phyloP scores from a whole-genome alignment of 2,888 invertebrate species.

The Megamerina dolium region DNA sequence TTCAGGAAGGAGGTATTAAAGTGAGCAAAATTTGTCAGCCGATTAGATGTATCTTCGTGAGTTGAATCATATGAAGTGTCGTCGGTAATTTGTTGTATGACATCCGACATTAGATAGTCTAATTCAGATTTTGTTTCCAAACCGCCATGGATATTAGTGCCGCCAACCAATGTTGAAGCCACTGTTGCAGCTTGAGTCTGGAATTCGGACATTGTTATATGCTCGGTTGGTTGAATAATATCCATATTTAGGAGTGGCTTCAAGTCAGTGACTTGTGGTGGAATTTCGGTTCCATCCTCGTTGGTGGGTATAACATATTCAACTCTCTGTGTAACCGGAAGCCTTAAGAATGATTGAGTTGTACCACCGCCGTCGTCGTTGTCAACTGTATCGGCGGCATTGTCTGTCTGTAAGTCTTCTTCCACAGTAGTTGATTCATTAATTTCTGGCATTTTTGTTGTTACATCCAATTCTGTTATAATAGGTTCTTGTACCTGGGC shows the following conservation, averaged over 20 bases:
- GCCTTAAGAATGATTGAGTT: conserved; percentile 1
- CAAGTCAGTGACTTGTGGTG: conserved; percentile 33
- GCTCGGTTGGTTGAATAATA: conserved; percentile 31
- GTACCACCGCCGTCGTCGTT: conserved; percentile 2
- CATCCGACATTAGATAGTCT: conserved; percentile 44
- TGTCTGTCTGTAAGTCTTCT: conserved; percentile 9
- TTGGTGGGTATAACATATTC: conserved; percentile 18
- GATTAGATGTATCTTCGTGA: conserved; percentile 21
- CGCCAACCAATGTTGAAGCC: conserved; percentile 45
- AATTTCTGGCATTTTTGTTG: conserved; percentile 12
- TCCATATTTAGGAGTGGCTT: conserved; percentile 34
- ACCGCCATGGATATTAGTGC: conserved; percentile 30
- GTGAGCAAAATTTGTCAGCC: conserved; percentile 41
- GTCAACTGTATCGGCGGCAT: conserved; percentile 7
- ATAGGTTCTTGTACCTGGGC: conserved; percentile 36
- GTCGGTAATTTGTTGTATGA: conserved; percentile 40
- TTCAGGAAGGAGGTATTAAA: conserved; percentile 37
- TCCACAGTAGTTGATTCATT: conserved; percentile 1
- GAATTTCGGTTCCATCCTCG: conserved; percentile 24
- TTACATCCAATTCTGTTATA: conserved; percentile 21
- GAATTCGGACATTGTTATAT: conserved; percentile 44
- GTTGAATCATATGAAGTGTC: conserved; percentile 11
- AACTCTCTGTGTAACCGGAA: conserved; percentile 23
- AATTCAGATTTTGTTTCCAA: conserved; percentile 43
- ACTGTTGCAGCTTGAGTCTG: conserved; percentile 47